A percentile compares a stretch with the other conserved stretches of the same genome.
Evolutionary conservation across 2,113 vertebrate genomes (phyloP).

Genomic region (Albula goreensis): DNA sequence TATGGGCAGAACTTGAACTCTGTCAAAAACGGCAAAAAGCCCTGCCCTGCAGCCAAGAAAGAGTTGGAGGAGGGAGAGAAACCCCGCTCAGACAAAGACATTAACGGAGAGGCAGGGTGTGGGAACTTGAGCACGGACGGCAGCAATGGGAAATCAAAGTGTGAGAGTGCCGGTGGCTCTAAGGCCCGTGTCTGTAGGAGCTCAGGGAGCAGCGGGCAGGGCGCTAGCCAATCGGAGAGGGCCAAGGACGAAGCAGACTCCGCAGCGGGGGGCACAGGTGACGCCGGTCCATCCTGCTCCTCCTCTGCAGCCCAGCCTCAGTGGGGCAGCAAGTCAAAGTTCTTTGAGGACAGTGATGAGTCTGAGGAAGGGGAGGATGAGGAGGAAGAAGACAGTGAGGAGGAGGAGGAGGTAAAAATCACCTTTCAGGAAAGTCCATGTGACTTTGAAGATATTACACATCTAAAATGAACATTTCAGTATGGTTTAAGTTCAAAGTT

Average conservation of each 20-base stretch:
- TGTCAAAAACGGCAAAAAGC: conserved; percentile 73
- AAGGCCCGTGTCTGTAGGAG: conserved; percentile 56
- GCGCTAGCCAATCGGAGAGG: conserved; percentile 59
- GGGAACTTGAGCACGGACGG: conserved; percentile 60
- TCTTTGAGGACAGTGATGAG: conserved; percentile 98
- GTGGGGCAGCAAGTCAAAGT: conserved; percentile 87
- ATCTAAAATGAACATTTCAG: too few relatives aligned
- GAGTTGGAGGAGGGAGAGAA: conserved; percentile 56
- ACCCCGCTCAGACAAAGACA: conserved; percentile 58
- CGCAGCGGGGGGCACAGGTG: conserved; percentile 71
- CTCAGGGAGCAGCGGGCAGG: conserved; percentile 59
- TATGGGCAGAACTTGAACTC: conserved; percentile 88
- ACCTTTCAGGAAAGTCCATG: too few relatives aligned
- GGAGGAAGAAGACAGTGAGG: conserved; percentile 67
- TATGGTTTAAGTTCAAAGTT: too few relatives aligned
- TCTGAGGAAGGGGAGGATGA: conserved; percentile 85
- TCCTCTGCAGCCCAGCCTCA: conserved; percentile 78
- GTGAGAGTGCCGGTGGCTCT: conserved; percentile 62
- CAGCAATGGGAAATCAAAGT: conserved; percentile 67
- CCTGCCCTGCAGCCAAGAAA: conserved; percentile 36
- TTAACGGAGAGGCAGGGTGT: conserved; percentile 85
- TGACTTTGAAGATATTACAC: too few relatives aligned
- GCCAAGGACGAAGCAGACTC: conserved; percentile 70
- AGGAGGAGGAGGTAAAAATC: conserved; percentile 46
- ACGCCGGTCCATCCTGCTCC: conserved; percentile 94